phyloP scores from a whole-genome alignment of 2,797 vertebrate species.

The Allobates femoralis region DNA sequence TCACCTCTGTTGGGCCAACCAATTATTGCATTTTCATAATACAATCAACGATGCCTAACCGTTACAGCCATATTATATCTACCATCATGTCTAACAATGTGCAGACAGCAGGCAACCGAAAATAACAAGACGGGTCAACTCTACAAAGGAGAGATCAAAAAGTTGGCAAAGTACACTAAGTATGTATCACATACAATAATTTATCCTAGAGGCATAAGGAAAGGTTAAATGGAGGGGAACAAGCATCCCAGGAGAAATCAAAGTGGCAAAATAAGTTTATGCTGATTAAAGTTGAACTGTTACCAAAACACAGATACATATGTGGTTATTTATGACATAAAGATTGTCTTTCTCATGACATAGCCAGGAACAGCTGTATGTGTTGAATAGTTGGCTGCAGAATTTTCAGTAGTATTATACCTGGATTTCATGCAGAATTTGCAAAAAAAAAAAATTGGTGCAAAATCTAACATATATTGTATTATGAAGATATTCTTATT shows the following conservation, averaged over 20 bases:
- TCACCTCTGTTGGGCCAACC: neutral
- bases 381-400: neutral
- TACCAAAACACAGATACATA: constrained; percentile 26
- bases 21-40: constrained; percentile 10
- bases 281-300: constrained; percentile 12
- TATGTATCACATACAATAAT: constrained; percentile 3
- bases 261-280: constrained; percentile 51
- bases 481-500: neutral
- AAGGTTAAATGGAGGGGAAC: constrained; percentile 52
- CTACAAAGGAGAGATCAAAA: neutral
- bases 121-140: constrained; percentile 12
- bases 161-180: constrained; percentile 15
- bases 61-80: neutral
- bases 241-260: constrained; percentile 22
- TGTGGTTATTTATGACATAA: neutral
- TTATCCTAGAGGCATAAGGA: neutral
- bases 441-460: neutral
- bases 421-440: neutral
- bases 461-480: neutral
- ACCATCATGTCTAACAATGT: constrained; percentile 2
- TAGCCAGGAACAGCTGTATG: neutral
- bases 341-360: neutral
- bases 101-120: neutral
- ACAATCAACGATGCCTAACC: neutral
- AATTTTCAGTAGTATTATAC: neutral